Conservation (phyloP, 2,888 invertebrate genomes). For the Keiferia lycopersicella region DNA sequence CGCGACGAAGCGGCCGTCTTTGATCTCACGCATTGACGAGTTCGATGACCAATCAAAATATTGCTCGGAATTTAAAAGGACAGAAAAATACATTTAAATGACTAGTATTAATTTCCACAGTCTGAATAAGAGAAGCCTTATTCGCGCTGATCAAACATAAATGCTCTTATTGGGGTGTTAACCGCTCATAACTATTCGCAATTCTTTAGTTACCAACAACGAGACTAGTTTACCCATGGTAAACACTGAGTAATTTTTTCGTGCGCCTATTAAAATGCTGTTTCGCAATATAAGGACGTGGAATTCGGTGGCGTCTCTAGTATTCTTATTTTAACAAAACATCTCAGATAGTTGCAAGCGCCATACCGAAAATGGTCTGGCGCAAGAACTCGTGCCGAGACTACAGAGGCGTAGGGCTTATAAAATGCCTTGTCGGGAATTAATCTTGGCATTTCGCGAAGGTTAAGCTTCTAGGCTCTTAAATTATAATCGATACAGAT, state of each 20-base stretch:
- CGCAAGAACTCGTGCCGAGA: constrained; percentile 56
- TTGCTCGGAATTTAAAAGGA: constrained; percentile 48
- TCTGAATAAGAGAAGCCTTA: constrained; percentile 22
- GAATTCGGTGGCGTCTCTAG: constrained; percentile 67
- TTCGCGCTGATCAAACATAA: constrained; percentile 23
- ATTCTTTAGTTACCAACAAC: constrained; percentile 32
- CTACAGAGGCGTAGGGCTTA: constrained; percentile 53
- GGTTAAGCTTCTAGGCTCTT: constrained; percentile 37
- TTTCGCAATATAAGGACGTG: constrained; percentile 69
- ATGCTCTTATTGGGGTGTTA: constrained; percentile 26
- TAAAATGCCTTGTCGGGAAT: constrained; percentile 63
- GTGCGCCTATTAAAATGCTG: constrained; percentile 62
- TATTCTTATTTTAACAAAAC: constrained; percentile 71
- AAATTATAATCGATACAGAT: constrained; percentile 6
- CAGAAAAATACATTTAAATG: constrained; percentile 23
- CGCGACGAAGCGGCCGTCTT: constrained; percentile 60
- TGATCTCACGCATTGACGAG: constrained; percentile 65
- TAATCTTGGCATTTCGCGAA: constrained; percentile 70
- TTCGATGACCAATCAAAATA: constrained; percentile 74
- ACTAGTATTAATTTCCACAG: constrained; percentile 20
- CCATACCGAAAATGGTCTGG: constrained; percentile 69
- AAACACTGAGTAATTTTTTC: constrained; percentile 58
- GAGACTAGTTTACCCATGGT: constrained; percentile 57
- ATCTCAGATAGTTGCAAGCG: constrained; percentile 58
- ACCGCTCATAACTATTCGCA: constrained; percentile 33